Percentiles rank a stretch among this genome's conserved stretches.
phyloP scores from a whole-genome alignment of 2,113 vertebrate genomes.

The pig (Sus scrofa) region DNA sequence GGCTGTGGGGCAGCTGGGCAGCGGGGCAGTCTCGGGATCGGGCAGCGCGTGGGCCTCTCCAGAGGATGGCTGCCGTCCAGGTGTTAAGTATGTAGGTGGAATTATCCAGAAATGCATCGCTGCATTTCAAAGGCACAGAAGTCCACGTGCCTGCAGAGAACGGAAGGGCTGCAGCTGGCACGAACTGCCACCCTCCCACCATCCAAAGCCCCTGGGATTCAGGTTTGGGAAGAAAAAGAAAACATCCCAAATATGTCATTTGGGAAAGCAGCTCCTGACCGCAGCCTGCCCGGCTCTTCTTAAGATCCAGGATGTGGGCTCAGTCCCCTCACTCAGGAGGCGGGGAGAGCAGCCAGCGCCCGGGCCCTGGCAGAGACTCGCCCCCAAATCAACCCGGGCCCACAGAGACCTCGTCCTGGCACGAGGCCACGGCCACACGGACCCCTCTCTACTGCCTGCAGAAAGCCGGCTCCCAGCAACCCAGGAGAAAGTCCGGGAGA shows the following conservation, averaged over 20 bases:
- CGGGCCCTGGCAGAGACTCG: neutral
- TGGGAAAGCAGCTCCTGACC: constrained; percentile 63
- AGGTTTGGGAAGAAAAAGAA: constrained; percentile 71
- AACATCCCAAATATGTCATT: constrained; percentile 63
- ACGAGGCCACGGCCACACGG: neutral
- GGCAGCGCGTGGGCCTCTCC: neutral
- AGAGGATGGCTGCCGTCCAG: neutral
- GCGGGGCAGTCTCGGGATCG: neutral
- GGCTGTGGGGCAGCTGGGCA: neutral
- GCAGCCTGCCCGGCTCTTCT: constrained; percentile 16
- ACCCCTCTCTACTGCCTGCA: neutral
- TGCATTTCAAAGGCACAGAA: neutral
- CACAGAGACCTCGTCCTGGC: neutral
- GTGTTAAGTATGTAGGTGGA: neutral
- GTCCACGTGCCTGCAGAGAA: neutral
- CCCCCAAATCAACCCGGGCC: neutral
- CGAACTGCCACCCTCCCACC: neutral
- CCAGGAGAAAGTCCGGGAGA: neutral
- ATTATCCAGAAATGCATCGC: neutral
- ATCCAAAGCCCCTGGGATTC: neutral
- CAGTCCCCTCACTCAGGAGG: neutral
- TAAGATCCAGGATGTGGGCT: constrained; percentile 75
- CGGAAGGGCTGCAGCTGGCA: rapidly evolving
- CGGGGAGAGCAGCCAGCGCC: neutral
- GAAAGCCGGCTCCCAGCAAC: neutral